A percentile compares a stretch with the other conserved stretches of the same genome.
Conservation (phyloP, 2,113 vertebrate genomes). For the Siphamia tubifer region DNA sequence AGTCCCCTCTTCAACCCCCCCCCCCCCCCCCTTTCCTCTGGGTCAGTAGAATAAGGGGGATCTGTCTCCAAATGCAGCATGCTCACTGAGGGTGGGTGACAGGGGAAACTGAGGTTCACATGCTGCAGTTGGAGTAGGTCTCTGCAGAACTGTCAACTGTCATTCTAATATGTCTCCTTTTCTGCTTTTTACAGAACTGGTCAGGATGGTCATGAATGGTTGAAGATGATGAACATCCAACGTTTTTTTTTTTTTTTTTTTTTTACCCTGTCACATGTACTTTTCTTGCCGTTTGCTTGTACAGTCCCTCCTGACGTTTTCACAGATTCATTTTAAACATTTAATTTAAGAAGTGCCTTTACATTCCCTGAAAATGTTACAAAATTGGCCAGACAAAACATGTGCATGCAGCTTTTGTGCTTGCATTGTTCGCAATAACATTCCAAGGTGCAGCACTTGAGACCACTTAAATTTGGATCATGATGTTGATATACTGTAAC, state of each 20-base stretch:
- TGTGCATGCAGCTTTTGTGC: slow-evolving; percentile 37
- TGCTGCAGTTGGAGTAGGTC: slow-evolving; percentile 60
- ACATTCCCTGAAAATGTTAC: slow-evolving; percentile 66
- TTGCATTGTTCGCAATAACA: slow-evolving; percentile 61
- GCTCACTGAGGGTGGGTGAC: not conserved
- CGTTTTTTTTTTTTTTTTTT: slow-evolving; percentile 37
- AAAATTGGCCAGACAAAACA: slow-evolving; percentile 22
- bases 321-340: slow-evolving; percentile 55
- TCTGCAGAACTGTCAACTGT: not conserved
- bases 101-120: not conserved
- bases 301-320: slow-evolving; percentile 8
- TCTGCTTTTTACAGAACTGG: slow-evolving; percentile 73
- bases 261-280: slow-evolving; percentile 34
- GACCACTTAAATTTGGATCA: slow-evolving; percentile 12
- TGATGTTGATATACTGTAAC: slow-evolving; percentile 14
- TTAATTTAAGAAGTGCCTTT: slow-evolving; percentile 83
- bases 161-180: slow-evolving; percentile 35
- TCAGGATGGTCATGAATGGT: slow-evolving; percentile 83
- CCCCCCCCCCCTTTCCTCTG: slow-evolving; percentile 25
- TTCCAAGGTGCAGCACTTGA: slow-evolving; percentile 55
- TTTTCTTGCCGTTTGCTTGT: slow-evolving; percentile 44
- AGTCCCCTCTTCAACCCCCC: slow-evolving; percentile 6
- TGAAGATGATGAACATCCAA: slow-evolving; percentile 68
- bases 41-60: slow-evolving; percentile 14
- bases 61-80: slow-evolving; percentile 63